Evolutionary conservation across 2,113 vertebrate species (phyloP).

Genomic region (Circaetus cinerascens): DNA sequence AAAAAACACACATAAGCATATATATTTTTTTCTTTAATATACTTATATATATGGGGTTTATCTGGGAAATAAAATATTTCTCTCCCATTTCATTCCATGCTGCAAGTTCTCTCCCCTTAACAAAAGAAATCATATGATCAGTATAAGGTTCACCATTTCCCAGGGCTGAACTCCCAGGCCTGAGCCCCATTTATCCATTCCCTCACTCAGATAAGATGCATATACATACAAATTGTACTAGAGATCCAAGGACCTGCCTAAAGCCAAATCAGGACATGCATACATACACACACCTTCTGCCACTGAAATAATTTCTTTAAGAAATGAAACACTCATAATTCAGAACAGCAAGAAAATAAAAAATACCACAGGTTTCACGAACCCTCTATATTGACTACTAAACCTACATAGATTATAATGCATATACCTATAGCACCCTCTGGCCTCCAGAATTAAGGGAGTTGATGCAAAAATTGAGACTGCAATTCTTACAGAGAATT

Average conservation of each 20-base stretch:
- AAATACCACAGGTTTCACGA: neutral
- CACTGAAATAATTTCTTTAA: neutral
- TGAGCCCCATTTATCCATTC: neutral
- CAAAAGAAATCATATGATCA: neutral
- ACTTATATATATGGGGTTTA: neutral
- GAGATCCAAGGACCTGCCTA: neutral
- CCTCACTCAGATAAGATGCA: neutral
- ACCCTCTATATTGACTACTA: neutral
- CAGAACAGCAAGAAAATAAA: neutral
- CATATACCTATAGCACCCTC: constrained; percentile 45
- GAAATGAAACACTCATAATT: neutral
- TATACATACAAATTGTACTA: neutral
- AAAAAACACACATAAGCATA: neutral
- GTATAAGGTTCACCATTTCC: neutral
- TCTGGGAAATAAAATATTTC: neutral
- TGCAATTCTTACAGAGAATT: neutral
- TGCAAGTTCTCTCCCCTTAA: neutral
- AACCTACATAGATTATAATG: neutral
- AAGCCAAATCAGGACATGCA: neutral
- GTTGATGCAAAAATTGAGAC: neutral
- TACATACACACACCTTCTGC: fast-evolving
- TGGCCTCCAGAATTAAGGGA: constrained; percentile 19
- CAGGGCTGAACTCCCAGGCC: neutral
- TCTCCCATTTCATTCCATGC: neutral
- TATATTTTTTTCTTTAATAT: neutral